Evolutionary conservation across 2,113 vertebrate species (phyloP).

Genomic region (Campylorhamphus procurvoides): DNA sequence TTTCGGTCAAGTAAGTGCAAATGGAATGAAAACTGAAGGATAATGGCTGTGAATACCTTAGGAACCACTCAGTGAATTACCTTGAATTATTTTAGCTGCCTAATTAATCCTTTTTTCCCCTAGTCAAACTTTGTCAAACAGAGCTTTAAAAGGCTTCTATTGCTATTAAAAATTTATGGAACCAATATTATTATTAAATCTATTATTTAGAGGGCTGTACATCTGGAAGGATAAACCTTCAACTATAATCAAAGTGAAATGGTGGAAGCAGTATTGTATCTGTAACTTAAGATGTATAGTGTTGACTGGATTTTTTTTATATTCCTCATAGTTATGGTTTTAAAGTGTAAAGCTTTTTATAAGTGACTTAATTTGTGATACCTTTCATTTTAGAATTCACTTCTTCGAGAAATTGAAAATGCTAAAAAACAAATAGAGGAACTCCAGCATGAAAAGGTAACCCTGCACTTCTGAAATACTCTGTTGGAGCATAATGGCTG

Average conservation of each 20-base stretch:
- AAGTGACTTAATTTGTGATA: neutral
- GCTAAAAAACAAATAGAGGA: slow-evolving; percentile 94
- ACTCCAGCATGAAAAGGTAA: slow-evolving; percentile 94
- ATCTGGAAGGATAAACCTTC: neutral
- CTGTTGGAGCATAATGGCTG: neutral
- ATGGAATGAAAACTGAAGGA: neutral
- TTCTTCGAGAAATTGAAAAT: slow-evolving; percentile 91
- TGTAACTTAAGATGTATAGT: neutral
- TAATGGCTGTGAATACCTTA: neutral
- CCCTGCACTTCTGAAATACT: neutral
- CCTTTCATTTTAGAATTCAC: slow-evolving; percentile 81
- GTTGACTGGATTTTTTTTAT: neutral
- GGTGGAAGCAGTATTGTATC: neutral
- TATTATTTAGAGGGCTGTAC: neutral
- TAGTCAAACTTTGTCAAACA: neutral
- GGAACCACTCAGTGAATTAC: neutral
- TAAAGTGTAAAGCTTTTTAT: neutral
- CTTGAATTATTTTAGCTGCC: neutral
- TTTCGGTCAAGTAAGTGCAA: neutral
- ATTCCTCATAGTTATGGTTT: neutral
- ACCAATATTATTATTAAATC: neutral
- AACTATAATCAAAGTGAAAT: neutral
- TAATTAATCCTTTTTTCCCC: neutral
- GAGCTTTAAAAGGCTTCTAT: neutral
- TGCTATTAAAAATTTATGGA: neutral